Percentiles rank a stretch among this genome's conserved stretches.
phyloP scores from a whole-genome alignment of 2,888 invertebrate species.

The Orchesella flavescens region DNA sequence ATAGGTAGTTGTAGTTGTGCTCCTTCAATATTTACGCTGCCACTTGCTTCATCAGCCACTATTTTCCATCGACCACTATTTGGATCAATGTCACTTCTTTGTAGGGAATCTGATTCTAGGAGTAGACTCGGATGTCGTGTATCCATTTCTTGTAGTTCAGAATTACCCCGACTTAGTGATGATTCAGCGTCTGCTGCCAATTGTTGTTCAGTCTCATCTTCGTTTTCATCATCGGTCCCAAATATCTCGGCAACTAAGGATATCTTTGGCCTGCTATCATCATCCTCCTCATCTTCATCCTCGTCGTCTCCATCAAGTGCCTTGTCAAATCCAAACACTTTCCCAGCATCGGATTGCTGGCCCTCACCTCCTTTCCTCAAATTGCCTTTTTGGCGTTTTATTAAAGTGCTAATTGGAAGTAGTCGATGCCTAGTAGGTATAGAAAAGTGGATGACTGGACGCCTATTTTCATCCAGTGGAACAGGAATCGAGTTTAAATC shows the following conservation, averaged over 20 bases:
- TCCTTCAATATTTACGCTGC: neutral
- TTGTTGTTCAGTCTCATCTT: constrained; percentile 53
- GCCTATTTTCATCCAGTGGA: constrained; percentile 68
- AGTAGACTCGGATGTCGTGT: neutral
- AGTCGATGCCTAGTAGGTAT: constrained; percentile 71
- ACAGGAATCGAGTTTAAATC: constrained; percentile 69
- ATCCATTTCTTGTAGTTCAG: constrained; percentile 5
- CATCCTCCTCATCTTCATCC: constrained; percentile 62
- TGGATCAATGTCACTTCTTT: neutral
- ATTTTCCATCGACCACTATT: constrained; percentile 51
- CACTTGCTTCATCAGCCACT: constrained; percentile 43
- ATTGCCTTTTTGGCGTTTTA: constrained; percentile 70
- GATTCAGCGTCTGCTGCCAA: constrained; percentile 3
- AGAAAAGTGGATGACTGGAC: constrained; percentile 71
- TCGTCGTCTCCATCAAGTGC: constrained; percentile 64
- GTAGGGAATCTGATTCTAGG: neutral
- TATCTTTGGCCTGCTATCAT: constrained; percentile 59
- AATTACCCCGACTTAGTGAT: constrained; percentile 3
- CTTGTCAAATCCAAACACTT: constrained; percentile 76
- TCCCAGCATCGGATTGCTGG: constrained; percentile 66
- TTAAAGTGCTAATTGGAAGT: constrained; percentile 70
- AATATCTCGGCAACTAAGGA: constrained; percentile 71
- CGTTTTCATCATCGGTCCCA: constrained; percentile 64
- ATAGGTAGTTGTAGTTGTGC: too few relatives aligned
- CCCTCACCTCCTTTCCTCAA: constrained; percentile 65